Conservation (phyloP, 2,797 vertebrate genomes). For the Antrozous pallidus region DNA sequence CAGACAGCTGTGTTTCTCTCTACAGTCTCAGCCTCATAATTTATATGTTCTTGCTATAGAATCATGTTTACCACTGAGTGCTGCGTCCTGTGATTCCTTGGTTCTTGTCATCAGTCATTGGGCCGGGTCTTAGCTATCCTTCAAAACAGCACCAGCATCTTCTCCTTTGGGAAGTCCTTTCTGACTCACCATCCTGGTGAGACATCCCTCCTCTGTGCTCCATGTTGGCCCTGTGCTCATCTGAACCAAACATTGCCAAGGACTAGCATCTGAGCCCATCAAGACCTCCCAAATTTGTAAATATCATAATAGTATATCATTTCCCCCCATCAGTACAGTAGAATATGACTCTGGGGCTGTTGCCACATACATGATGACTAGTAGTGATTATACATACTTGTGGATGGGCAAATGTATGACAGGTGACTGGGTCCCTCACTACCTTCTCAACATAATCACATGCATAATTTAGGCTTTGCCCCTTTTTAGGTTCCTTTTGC, state of each 20-base stretch:
- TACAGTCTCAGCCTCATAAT: not conserved
- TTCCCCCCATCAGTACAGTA: not conserved
- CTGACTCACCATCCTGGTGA: not conserved
- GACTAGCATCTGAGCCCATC: not conserved
- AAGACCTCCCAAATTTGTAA: not conserved
- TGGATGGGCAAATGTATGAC: not conserved
- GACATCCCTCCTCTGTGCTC: not conserved
- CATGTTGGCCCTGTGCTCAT: not conserved
- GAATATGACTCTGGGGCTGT: not conserved
- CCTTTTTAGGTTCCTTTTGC: not conserved
- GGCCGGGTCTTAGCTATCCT: not conserved
- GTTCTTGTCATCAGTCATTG: not conserved
- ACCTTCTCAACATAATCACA: not conserved
- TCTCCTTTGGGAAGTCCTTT: not conserved
- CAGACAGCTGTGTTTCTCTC: not conserved
- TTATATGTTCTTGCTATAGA: not conserved
- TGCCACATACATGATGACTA: not conserved
- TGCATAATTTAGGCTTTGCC: not conserved
- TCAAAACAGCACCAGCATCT: not conserved
- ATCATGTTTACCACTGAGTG: rapidly evolving
- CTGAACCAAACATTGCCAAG: not conserved
- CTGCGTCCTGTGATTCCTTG: no score
- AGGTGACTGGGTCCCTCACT: not conserved
- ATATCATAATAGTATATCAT: not conserved
- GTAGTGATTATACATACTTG: no score